These are phyloP conservation scores for Charina bottae DNA, from an alignment of 2,113 vertebrate genomes.

Conservation along the genomic window DNA sequence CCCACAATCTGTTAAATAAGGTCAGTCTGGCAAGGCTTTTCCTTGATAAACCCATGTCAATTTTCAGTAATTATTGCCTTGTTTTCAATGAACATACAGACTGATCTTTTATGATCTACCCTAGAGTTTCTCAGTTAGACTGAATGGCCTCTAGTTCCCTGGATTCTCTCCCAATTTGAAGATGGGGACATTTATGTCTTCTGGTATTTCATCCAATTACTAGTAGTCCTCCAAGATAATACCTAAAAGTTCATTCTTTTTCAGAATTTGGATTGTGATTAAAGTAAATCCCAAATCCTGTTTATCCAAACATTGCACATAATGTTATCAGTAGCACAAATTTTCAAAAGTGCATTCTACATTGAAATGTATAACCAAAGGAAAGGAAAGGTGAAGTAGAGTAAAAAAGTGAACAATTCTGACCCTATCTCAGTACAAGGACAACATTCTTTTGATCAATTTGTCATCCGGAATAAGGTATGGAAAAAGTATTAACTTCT, in stretches of 20 bases:
- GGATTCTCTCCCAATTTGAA: background rate
- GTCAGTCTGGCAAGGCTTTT: background rate
- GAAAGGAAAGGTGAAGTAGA: conserved; percentile 42
- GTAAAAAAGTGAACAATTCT: conserved; percentile 44
- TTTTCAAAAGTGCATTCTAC: conserved; percentile 52
- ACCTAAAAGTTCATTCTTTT: conserved; percentile 47
- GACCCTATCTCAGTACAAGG: conserved; percentile 40
- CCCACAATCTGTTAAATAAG: background rate
- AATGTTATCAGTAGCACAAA: conserved; percentile 48
- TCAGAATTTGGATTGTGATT: conserved; percentile 62
- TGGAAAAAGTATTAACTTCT: background rate
- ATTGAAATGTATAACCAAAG: conserved; percentile 46
- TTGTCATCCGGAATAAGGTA: conserved; percentile 19
- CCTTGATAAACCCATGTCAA: background rate
- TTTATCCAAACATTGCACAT: conserved; percentile 52
- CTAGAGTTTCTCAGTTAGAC: background rate
- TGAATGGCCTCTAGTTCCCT: background rate
- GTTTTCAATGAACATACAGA: background rate
- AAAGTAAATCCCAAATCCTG: conserved; percentile 64
- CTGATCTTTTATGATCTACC: background rate
- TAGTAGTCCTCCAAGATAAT: background rate
- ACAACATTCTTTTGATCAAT: conserved; percentile 46
- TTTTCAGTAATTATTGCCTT: background rate
- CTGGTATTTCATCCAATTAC: background rate
- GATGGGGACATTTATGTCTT: background rate